phyloP scores from a whole-genome alignment of 2,797 vertebrate species.

The Phataginus tetradactyla region DNA sequence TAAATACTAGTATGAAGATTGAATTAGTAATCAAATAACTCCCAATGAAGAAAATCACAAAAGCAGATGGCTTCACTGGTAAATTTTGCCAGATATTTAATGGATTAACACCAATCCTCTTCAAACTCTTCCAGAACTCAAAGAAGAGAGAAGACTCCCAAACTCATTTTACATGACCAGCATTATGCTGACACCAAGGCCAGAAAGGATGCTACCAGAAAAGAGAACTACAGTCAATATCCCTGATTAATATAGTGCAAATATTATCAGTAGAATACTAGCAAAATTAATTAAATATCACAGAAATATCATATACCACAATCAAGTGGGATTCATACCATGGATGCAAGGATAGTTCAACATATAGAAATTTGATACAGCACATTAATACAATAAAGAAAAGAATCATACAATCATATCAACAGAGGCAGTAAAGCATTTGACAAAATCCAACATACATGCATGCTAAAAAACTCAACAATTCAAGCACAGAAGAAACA shows the following conservation, averaged over 20 bases:
- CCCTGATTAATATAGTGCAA: not conserved
- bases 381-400: not conserved
- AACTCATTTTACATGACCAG: not conserved
- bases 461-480: not conserved
- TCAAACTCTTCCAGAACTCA: not conserved
- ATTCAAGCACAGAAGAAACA: not conserved
- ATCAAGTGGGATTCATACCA: not conserved
- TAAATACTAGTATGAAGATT: not conserved
- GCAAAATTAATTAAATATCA: not conserved
- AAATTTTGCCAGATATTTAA: not conserved
- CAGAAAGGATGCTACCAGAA: not conserved
- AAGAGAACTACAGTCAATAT: not conserved
- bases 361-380: not conserved
- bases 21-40: not conserved
- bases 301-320: not conserved
- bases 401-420: not conserved
- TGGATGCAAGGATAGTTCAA: not conserved
- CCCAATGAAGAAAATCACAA: not conserved
- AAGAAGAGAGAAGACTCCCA: not conserved
- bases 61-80: not conserved
- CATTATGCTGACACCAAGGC: not conserved
- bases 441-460: not conserved
- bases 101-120: not conserved
- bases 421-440: not conserved
- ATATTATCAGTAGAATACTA: not conserved